phyloP scores from a whole-genome alignment of 2,797 vertebrate species.

The Adrianichthys oophorus region DNA sequence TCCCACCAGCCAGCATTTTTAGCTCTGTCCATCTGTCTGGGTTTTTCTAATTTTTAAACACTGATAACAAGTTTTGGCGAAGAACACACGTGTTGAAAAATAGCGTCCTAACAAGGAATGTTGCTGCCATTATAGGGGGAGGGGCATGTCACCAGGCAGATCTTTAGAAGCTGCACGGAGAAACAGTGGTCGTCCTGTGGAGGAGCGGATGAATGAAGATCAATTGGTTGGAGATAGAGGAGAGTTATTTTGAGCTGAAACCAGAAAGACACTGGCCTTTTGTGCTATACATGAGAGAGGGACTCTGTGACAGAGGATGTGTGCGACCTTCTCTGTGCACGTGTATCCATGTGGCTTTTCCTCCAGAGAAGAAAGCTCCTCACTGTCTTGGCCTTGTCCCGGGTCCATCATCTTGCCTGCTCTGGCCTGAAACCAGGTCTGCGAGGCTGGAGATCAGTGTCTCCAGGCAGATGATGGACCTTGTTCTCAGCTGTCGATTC shows the following conservation, averaged over 20 bases:
- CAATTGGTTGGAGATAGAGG: conserved; percentile 51
- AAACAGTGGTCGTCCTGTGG: conserved; percentile 57
- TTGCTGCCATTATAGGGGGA: conserved; percentile 4
- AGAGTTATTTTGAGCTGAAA: conserved; percentile 52
- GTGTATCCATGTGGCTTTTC: conserved; percentile 42
- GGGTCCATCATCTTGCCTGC: conserved; percentile 31
- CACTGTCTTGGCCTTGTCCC: conserved; percentile 52
- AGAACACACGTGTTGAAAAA: conserved; percentile 42
- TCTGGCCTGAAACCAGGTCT: conserved; percentile 31
- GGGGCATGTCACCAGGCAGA: conserved; percentile 34
- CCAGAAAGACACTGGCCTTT: conserved; percentile 58
- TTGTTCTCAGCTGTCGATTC: conserved; percentile 81
- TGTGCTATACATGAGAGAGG: conserved; percentile 43
- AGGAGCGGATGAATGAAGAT: conserved; percentile 45
- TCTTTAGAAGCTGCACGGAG: conserved; percentile 37
- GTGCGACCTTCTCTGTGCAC: conserved; percentile 21
- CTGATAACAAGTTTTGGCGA: conserved; percentile 44
- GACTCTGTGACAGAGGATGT: conserved; percentile 16
- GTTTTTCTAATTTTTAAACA: conserved; percentile 52
- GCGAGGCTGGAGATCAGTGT: conserved; percentile 49
- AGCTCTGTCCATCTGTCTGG: conserved; percentile 41
- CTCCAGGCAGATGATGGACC: conserved; percentile 64
- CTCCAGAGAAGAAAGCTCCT: conserved; percentile 56
- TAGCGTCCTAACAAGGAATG: conserved; percentile 45
- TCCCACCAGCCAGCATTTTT: conserved; percentile 39